Conservation (phyloP, 2,888 invertebrate species). For the Heteromyza rotundicornis region DNA sequence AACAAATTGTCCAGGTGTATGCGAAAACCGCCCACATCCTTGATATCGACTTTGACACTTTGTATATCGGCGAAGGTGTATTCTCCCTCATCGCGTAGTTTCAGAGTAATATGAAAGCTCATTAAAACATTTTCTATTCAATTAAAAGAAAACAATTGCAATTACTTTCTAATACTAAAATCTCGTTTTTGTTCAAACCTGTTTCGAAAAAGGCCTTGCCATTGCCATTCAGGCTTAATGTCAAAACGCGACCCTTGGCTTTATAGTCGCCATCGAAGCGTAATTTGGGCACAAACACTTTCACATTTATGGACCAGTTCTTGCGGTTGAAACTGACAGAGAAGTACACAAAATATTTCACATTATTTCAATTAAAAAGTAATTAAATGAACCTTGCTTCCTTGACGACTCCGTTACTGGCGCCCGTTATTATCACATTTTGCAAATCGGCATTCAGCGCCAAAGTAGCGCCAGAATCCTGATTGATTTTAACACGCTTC, state of each 20-base stretch:
- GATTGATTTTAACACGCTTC: slow-evolving; percentile 38
- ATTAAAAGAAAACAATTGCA: neutral
- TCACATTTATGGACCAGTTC: slow-evolving; percentile 70
- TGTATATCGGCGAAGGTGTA: slow-evolving; percentile 71
- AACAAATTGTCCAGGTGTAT: slow-evolving; percentile 72
- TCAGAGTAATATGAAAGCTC: slow-evolving; percentile 26
- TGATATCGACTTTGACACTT: slow-evolving; percentile 67
- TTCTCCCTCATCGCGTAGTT: slow-evolving; percentile 26
- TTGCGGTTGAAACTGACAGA: slow-evolving; percentile 68
- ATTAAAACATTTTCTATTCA: slow-evolving; percentile 32
- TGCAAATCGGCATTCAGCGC: slow-evolving; percentile 72
- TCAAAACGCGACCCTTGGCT: slow-evolving; percentile 69
- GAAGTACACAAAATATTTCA: neutral
- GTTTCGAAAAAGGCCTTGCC: slow-evolving; percentile 67
- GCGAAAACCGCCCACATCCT: slow-evolving; percentile 67
- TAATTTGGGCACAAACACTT: slow-evolving; percentile 68
- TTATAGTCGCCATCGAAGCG: slow-evolving; percentile 72
- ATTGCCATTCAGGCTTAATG: slow-evolving; percentile 71
- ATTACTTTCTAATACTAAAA: neutral
- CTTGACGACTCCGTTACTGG: slow-evolving; percentile 68
- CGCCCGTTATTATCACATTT: slow-evolving; percentile 70
- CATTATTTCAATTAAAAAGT: slow-evolving; percentile 30
- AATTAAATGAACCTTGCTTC: slow-evolving; percentile 65
- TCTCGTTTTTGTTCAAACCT: slow-evolving; percentile 61
- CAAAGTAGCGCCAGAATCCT: slow-evolving; percentile 27